phyloP scores from a whole-genome alignment of 1,140 invertebrate species.

The Nasonia longicornis region DNA sequence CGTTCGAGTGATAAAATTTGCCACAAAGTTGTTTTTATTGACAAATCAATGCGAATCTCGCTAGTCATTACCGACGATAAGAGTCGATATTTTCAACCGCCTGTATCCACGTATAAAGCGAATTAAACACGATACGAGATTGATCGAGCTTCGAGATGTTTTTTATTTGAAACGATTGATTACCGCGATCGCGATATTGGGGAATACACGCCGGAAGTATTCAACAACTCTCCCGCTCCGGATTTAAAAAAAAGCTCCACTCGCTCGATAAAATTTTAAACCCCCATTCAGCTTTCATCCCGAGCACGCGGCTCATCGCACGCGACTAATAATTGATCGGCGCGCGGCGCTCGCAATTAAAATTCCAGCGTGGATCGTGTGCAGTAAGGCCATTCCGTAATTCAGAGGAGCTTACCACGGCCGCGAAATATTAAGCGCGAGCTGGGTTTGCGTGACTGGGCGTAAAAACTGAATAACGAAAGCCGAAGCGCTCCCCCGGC shows the following conservation, averaged over 20 bases:
- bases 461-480: not conserved
- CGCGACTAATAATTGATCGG: not conserved
- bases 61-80: too few relatives aligned
- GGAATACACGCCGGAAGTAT: too few relatives aligned
- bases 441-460: not conserved
- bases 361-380: not conserved
- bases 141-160: too few relatives aligned
- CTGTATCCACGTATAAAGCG: too few relatives aligned
- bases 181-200: not conserved
- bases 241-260: not conserved
- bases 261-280: not conserved
- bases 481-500: not conserved
- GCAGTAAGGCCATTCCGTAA: not conserved
- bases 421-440: not conserved
- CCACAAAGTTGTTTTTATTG: too few relatives aligned
- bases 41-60: too few relatives aligned
- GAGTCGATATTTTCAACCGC: too few relatives aligned
- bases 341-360: too few relatives aligned
- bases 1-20: too few relatives aligned
- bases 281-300: not conserved
- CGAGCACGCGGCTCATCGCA: not conserved
- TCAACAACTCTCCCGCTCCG: not conserved
- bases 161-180: too few relatives aligned
- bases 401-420: not conserved
- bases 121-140: too few relatives aligned